Base-by-base conservation (phyloP, 2,113 vertebrate genomes). In the Chionodraco myersi region DNA sequence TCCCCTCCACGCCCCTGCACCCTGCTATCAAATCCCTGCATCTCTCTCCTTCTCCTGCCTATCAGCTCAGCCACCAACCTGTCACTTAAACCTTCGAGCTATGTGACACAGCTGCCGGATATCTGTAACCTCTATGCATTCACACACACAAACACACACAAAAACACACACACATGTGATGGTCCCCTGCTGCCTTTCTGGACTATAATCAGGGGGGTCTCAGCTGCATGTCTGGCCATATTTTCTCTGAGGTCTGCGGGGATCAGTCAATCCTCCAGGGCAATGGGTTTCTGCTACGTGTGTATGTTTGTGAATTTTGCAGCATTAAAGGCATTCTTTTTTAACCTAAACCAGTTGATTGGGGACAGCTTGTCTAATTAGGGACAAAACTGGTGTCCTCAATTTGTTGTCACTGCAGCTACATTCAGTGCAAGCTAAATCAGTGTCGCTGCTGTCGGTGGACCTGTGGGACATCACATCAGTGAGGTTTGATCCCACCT, bases 161-260 rank as follows among this genome's bases (percentile, higher is more conserved):
- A 75, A 77, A 12, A 56, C 47, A 68, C 59, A 60, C 72, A 69
- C 69, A 61, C 61, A 61, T 7, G 16, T n/a, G 69, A 86, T 71
- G 79, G 83, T 78, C 83, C 89, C 75, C 67, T 75, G 72, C 86
- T 81, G 83, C 70, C 76, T 80, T 83, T 74, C 54, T 83, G 69
- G 77, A 86, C 91, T 86, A 71, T 81, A 90, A 89, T 93, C 90
- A 89, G 67, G 44, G 45, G 67, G 88, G 85, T 84, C 89, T 87
- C 92, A 93, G 91, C 87, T 93, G 91, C 86, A 75, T 82, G 80
- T 83, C 69, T 57, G 81, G 58, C 67, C 86, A 62, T 77, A 83
- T 86, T 69, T 58, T 86, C 85, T 83, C 77, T 30, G 79, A 86
- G 78, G 86, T 68, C 72, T 65, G 63, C 21, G 78, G 66, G 74